phyloP scores from a whole-genome alignment of 2,113 vertebrate species.

The Percopsis transmontana region DNA sequence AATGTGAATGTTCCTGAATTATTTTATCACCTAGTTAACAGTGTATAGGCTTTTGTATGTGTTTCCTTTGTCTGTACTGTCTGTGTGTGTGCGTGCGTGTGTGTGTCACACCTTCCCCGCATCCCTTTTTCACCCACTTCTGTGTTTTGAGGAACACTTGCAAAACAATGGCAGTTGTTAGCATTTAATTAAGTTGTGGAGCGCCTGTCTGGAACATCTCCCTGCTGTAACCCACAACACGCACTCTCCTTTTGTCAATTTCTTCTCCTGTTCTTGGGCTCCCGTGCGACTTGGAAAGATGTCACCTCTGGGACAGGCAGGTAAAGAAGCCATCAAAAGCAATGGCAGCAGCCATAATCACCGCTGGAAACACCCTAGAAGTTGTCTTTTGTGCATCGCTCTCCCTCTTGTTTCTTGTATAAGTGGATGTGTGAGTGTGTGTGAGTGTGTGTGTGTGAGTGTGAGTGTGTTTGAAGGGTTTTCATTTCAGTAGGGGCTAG shows the following conservation, averaged over 20 bases:
- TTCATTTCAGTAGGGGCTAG: constrained; percentile 64
- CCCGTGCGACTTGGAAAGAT: constrained; percentile 65
- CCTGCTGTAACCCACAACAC: constrained; percentile 59
- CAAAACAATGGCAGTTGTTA: constrained; percentile 55
- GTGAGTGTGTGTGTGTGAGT: constrained; percentile 21
- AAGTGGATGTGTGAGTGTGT: constrained; percentile 49
- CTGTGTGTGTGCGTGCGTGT: constrained; percentile 18
- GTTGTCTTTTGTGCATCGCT: constrained; percentile 54
- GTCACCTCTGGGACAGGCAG: constrained; percentile 70
- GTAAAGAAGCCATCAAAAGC: constrained; percentile 76
- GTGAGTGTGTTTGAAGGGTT: constrained; percentile 43
- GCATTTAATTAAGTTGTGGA: constrained; percentile 72
- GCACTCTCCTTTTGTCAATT: constrained; percentile 64
- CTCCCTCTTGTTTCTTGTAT: constrained; percentile 25
- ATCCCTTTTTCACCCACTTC: constrained; percentile 31
- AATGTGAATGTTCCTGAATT: too few species aligned
- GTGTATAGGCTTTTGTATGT: constrained; percentile 26
- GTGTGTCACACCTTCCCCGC: constrained; percentile 20
- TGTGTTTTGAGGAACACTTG: not conserved
- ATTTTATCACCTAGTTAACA: too few species aligned
- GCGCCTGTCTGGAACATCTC: constrained; percentile 48
- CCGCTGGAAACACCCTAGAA: constrained; percentile 29
- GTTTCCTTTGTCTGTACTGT: too few species aligned
- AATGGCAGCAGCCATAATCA: constrained; percentile 69
- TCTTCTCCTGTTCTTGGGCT: constrained; percentile 52